Evolutionary conservation across 1,140 invertebrate species (phyloP), one percentile per base, ranked within the genome.

Genomic region (Bursaphelenchus mucronatus): DNA sequence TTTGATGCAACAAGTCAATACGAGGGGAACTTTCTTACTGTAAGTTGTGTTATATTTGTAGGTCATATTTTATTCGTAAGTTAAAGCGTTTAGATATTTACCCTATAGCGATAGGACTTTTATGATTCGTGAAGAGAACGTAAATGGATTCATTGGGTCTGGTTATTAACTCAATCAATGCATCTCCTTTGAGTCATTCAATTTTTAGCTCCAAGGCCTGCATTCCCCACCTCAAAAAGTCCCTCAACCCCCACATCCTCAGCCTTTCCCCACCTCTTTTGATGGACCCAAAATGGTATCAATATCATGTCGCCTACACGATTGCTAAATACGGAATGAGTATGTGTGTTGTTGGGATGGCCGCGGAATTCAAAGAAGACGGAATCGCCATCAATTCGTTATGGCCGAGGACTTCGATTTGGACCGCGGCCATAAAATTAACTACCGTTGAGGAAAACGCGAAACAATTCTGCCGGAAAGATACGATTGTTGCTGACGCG

Each of bases 281-380:
- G 78, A 87, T 97, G 87, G 87, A 88, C 67, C 86, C 90, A 0
- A 83, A 87, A 71, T 97, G 94, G 93, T 97, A 97, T 81, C 86
- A 87, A 61, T 86, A 89, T 73, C 90, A 97, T 84, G 88, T 94
- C 9, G 93, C 92, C 0, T 98, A 97, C 81, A 96, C 94, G 0
- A 96, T 97, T 87, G 90, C 94, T 0, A 98, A 98, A 78, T 97
- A 94, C 78, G 94, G 94, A 19, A 97, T 98, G 95, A 94, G 92
- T 0, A 91, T 97, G 90, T 96, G 92, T 83, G 92, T 90, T 0
- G 83, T 97, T 8, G 75, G 94, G 44, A 94, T 96, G 91, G 85
- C 91, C 46, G 90, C 90, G 69, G 94, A 98, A 84, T 90, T 95
- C 68, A 88, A 86, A 74, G 82, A 85, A 8, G 86, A 88, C 63